phyloP scores from a whole-genome alignment of 1,140 invertebrate species.

The Lepidurus packardi region DNA sequence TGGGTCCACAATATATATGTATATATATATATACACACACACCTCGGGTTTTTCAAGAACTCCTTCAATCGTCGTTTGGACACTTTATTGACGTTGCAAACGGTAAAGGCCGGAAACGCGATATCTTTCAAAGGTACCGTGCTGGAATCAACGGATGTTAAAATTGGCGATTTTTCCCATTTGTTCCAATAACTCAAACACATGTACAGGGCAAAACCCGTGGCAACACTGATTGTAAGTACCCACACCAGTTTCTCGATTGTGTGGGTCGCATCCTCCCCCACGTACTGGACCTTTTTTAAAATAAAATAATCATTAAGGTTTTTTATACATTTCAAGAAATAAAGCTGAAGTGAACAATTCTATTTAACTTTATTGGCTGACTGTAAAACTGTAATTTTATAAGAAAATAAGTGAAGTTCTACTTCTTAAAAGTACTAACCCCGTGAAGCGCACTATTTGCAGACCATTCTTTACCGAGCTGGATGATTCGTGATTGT shows the following conservation, averaged over 20 bases:
- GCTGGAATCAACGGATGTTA: conserved; percentile 53
- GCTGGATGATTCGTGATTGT: not conserved
- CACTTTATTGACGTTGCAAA: conserved; percentile 59
- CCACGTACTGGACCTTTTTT: not conserved
- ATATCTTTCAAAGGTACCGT: conserved; percentile 63
- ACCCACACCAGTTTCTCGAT: conserved; percentile 23
- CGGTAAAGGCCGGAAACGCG: conserved; percentile 61
- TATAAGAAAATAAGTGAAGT: too few relatives aligned
- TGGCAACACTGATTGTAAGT: not conserved
- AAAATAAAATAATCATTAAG: too few relatives aligned
- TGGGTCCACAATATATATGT: not conserved
- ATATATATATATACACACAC: not conserved
- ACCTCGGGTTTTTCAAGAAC: not conserved
- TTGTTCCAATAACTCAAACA: conserved; percentile 28
- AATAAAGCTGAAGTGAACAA: too few relatives aligned
- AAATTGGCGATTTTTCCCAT: conserved; percentile 31
- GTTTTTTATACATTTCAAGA: too few relatives aligned
- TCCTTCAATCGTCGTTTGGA: conserved; percentile 39
- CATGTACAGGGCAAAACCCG: conserved; percentile 21
- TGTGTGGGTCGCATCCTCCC: not conserved
- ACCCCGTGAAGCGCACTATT: not conserved
- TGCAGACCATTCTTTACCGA: not conserved
- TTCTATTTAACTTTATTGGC: too few relatives aligned
- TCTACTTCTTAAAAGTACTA: not conserved
- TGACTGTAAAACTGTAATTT: too few relatives aligned